These are phyloP conservation scores for Philypnodon macrostomus DNA, from an alignment of 2,797 vertebrate species.

Conservation along the genomic window DNA sequence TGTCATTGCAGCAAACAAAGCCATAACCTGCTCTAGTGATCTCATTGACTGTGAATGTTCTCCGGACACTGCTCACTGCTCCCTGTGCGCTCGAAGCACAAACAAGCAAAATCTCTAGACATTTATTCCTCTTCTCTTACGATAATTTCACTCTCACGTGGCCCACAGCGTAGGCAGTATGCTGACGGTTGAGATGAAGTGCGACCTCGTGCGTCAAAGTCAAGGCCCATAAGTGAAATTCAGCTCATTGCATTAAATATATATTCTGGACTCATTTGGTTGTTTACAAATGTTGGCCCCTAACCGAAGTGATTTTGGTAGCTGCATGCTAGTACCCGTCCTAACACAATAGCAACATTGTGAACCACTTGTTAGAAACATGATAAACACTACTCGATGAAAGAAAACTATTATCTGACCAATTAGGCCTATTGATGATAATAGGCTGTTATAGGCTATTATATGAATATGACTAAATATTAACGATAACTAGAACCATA, in stretches of 20 bases:
- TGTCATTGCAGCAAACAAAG: constrained; percentile 33
- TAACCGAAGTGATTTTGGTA: background rate
- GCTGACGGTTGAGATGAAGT: background rate
- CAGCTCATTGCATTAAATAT: too few relatives aligned
- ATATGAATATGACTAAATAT: too few relatives aligned
- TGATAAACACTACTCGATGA: too few relatives aligned
- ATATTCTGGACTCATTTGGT: background rate
- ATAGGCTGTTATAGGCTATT: too few relatives aligned
- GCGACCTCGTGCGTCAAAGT: background rate
- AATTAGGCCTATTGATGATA: too few relatives aligned
- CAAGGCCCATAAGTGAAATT: background rate
- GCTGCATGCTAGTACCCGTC: too few relatives aligned
- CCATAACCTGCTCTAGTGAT: constrained; percentile 50
- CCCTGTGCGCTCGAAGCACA: constrained; percentile 1
- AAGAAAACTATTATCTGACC: too few relatives aligned
- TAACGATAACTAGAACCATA: too few relatives aligned
- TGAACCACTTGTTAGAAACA: too few relatives aligned
- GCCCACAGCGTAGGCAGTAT: background rate
- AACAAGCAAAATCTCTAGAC: constrained; percentile 3
- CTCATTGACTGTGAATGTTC: constrained; percentile 61
- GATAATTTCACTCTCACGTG: background rate
- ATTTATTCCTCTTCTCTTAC: background rate
- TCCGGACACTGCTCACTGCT: constrained; percentile 6
- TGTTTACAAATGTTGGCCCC: constrained; percentile 2
- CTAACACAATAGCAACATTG: too few relatives aligned